Percentiles rank a stretch among this genome's conserved stretches.
These are phyloP conservation scores for Homarus americanus DNA, from an alignment of 1,140 invertebrate species.

Conservation along the genomic window DNA sequence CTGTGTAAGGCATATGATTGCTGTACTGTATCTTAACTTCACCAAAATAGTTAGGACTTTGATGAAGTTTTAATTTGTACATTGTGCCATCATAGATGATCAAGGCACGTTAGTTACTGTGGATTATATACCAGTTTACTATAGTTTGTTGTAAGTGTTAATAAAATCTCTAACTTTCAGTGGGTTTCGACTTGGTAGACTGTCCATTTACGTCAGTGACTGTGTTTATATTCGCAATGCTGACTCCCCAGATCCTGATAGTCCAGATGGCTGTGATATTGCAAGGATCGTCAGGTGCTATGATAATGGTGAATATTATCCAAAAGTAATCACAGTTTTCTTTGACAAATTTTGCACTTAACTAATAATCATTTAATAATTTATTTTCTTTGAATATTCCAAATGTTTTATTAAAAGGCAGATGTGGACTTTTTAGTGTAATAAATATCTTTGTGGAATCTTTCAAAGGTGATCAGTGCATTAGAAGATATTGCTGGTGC, in stretches of 20 bases:
- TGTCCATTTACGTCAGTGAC: background rate
- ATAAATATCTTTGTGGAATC: no score
- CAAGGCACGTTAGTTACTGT: no score
- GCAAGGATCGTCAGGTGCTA: constrained; percentile 55
- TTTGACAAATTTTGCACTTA: background rate
- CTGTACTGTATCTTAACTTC: no score
- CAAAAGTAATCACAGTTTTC: background rate
- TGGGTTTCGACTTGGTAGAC: background rate
- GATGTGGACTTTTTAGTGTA: no score
- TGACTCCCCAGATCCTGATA: constrained; percentile 35
- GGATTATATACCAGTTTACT: no score
- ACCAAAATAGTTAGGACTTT: no score
- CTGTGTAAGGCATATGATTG: no score
- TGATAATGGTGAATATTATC: constrained; percentile 49
- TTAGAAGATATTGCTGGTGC: no score
- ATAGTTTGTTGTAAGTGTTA: background rate
- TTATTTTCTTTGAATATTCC: background rate
- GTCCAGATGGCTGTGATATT: constrained; percentile 50
- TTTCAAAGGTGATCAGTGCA: no score
- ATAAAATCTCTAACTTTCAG: background rate
- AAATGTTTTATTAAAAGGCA: background rate
- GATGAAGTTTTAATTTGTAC: no score
- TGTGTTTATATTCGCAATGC: constrained; percentile 57
- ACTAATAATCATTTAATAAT: background rate
- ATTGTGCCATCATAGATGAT: no score